Conservation (phyloP, 2,888 invertebrate genomes). For the Caradrina clavipalpis region DNA sequence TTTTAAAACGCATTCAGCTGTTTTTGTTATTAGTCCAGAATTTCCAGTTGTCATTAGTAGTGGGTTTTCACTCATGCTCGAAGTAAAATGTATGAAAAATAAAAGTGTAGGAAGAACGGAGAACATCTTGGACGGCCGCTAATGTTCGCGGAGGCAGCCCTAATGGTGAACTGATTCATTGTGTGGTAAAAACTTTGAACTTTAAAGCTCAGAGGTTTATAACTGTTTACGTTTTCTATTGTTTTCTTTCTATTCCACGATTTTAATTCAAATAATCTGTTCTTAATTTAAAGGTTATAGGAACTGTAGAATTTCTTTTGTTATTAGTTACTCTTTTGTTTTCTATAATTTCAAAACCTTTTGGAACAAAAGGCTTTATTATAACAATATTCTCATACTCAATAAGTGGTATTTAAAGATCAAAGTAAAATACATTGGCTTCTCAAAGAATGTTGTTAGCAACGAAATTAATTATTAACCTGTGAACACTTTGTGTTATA, state of each 20-base stretch:
- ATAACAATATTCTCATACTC: neutral
- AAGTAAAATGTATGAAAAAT: conserved; percentile 70
- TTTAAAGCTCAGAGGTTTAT: conserved; percentile 55
- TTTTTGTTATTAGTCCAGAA: conserved; percentile 82
- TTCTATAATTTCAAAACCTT: neutral
- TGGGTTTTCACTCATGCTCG: conserved; percentile 75
- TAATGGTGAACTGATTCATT: conserved; percentile 53
- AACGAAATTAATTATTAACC: conserved; percentile 37
- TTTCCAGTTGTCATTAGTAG: conserved; percentile 81
- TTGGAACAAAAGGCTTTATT: neutral
- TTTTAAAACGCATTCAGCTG: conserved; percentile 88
- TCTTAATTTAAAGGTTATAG: neutral
- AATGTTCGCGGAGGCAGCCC: conserved; percentile 49
- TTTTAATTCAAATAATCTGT: neutral
- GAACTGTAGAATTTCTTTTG: neutral
- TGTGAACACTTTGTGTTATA: neutral
- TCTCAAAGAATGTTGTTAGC: conserved; percentile 8
- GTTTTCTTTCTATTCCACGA: neutral
- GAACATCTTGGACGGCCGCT: conserved; percentile 68
- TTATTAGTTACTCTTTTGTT: neutral
- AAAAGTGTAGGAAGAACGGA: conserved; percentile 58
- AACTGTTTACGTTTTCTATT: conserved; percentile 36
- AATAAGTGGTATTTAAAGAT: neutral
- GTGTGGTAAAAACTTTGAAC: conserved; percentile 63
- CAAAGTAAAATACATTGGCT: conserved; percentile 19